Percentiles rank a stretch among this genome's conserved stretches.
Conservation (phyloP, 2,797 vertebrate species). For the Choloepus didactylus region DNA sequence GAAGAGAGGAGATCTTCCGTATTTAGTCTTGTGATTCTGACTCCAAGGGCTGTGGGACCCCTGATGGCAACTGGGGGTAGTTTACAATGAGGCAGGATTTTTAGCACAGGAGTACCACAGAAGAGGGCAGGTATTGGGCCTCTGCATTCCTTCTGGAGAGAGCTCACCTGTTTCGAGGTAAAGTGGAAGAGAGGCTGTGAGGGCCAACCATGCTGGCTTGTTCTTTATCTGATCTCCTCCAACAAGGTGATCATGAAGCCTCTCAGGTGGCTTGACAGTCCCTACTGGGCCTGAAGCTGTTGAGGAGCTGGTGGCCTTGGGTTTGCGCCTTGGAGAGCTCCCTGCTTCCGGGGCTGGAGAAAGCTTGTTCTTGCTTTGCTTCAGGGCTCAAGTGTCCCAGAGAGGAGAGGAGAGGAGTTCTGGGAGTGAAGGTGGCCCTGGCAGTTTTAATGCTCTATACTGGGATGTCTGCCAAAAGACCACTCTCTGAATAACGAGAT, state of each 20-base stretch:
- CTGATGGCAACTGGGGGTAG: background rate
- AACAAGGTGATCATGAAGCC: rapidly evolving
- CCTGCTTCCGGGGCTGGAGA: no score
- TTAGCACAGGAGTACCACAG: background rate
- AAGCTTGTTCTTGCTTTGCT: background rate
- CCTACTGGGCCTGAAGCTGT: background rate
- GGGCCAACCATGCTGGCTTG: background rate
- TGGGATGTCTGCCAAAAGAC: background rate
- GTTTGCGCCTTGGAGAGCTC: background rate
- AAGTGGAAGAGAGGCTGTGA: background rate
- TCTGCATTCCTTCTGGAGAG: background rate
- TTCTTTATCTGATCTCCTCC: background rate
- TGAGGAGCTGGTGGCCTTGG: no score
- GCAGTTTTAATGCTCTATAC: background rate
- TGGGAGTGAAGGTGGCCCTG: background rate
- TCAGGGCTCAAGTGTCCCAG: background rate
- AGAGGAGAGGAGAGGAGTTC: background rate
- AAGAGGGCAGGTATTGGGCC: no score
- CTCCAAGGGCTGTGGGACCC: rapidly evolving
- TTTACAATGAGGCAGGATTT: background rate
- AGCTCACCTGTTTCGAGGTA: background rate
- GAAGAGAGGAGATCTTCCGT: background rate
- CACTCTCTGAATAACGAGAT: background rate
- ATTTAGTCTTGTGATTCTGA: background rate
- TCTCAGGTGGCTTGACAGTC: background rate